These are phyloP conservation scores for Rhingia campestris DNA, from an alignment of 2,888 invertebrate genomes.

Conservation along the genomic window DNA sequence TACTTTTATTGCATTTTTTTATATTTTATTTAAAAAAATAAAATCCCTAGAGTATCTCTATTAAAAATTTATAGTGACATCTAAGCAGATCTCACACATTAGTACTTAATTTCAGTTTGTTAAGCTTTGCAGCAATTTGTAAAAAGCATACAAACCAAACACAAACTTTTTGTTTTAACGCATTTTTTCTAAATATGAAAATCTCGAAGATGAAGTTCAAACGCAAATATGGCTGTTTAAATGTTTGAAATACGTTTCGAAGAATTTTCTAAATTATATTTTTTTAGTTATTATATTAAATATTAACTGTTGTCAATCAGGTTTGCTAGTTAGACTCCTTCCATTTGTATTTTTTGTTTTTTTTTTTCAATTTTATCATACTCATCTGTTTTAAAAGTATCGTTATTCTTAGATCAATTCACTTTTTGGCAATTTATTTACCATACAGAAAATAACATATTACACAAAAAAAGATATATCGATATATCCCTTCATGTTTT, in stretches of 20 bases:
- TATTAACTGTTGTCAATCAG: slow-evolving; percentile 69
- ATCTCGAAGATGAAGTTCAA: slow-evolving; percentile 82
- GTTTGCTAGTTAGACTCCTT: slow-evolving; percentile 49
- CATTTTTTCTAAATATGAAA: slow-evolving; percentile 76
- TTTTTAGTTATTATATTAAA: slow-evolving; percentile 56
- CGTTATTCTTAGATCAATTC: slow-evolving; percentile 1
- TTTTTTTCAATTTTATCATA: slow-evolving; percentile 10
- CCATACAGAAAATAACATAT: background rate
- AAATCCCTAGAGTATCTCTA: background rate
- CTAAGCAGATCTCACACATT: slow-evolving; percentile 25
- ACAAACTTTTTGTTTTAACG: slow-evolving; percentile 37
- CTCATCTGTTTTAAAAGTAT: slow-evolving; percentile 15
- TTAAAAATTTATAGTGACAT: slow-evolving; percentile 17
- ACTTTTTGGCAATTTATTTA: slow-evolving; percentile 19
- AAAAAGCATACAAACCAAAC: slow-evolving; percentile 9
- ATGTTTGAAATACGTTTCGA: slow-evolving; percentile 77
- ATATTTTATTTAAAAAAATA: background rate
- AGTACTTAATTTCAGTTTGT: slow-evolving; percentile 6
- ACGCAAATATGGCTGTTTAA: slow-evolving; percentile 83
- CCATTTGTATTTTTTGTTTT: slow-evolving; percentile 5
- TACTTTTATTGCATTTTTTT: slow-evolving; percentile 5
- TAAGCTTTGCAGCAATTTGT: background rate
- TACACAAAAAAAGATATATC: slow-evolving; percentile 29
- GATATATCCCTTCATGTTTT: slow-evolving; percentile 18
- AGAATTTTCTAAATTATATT: slow-evolving; percentile 58